Percentiles rank a stretch among this genome's conserved stretches.
Evolutionary conservation across 2,113 vertebrate species (phyloP).

Genomic region (Ameiurus melas): DNA sequence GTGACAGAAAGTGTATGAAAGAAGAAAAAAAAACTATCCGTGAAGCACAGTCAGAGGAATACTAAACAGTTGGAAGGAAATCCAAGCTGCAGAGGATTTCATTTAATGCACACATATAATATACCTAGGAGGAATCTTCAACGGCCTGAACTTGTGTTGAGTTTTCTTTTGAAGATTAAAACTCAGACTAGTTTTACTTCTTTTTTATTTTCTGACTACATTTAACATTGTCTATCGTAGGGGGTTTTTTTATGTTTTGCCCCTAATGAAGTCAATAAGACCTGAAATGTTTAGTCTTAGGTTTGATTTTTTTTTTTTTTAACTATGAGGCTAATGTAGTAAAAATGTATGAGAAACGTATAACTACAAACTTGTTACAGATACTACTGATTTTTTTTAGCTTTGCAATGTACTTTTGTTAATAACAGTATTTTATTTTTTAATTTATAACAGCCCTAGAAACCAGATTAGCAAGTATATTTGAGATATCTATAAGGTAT

Average conservation of each 20-base stretch:
- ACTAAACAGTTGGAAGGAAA: not conserved
- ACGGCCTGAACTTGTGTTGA: not conserved
- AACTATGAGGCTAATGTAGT: not conserved
- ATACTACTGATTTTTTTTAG: not conserved
- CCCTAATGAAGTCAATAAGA: not conserved
- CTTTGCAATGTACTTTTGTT: not conserved
- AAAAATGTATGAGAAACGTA: not conserved
- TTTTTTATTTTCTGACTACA: not conserved
- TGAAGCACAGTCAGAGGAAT: slow-evolving; percentile 19
- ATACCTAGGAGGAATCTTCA: not conserved
- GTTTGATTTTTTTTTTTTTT: not conserved
- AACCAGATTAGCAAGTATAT: not conserved
- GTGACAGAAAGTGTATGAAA: not conserved
- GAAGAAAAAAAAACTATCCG: not conserved
- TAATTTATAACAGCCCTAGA: not conserved
- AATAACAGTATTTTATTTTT: not conserved
- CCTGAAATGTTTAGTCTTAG: not conserved
- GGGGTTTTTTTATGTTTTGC: not conserved
- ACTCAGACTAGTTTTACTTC: not conserved
- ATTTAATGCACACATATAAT: not conserved
- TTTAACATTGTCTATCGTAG: not conserved
- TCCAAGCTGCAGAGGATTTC: not conserved
- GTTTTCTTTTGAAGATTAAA: slow-evolving; percentile 5
- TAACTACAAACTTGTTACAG: not conserved
- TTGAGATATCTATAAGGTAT: not conserved